Base-by-base conservation (phyloP, 2,888 invertebrate genomes). In the Chrysolina americana region DNA sequence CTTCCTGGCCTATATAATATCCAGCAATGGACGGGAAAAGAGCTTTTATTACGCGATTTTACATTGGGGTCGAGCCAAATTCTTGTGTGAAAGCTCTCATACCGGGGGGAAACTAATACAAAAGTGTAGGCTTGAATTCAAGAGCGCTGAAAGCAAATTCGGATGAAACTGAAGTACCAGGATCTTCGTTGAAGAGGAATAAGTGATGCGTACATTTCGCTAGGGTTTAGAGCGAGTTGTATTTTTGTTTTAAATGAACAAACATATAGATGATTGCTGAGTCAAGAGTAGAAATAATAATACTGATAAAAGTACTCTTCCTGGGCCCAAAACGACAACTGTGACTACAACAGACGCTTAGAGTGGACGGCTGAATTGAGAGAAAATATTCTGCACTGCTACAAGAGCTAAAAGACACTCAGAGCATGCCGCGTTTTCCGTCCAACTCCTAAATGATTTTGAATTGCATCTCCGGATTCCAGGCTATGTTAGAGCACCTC, bases 21-120 rank as follows among this genome's bases (percentile, higher is more conserved):
- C 53, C 1, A 53, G 13, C 53, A 21, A 23, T 21, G 19, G 53
- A 68, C 63, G 23, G 66, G 62, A 71, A 71, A 66, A 68, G 63
- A 68, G 64, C 68, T 73, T 64, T 64, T 63, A 73, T 73, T 73
- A 73, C 68, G 53, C 63, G 44, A 68, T 73, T 73, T 68, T 73
- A 73, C 53, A 64, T 47, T 13, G 23, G 44, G 64, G 64, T 53
- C 44, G 41, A 73, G 53, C 73, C 68, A 68, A 73, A 73, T 73
- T 73, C 68, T 56, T 73, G 73, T 73, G 73, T 64, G 64, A 73
- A 53, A 68, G 59, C 13, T 13, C 13, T 13, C 44, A 63, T 56
- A 62, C 68, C 28, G 63, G 63, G 44, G 36, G 59, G 68, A 68
- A 53, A 73, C 64, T 68, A 56, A 73, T 50, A 44, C 64, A 28